Conservation (phyloP, 2,888 invertebrate genomes). For the Andricus curvator region DNA sequence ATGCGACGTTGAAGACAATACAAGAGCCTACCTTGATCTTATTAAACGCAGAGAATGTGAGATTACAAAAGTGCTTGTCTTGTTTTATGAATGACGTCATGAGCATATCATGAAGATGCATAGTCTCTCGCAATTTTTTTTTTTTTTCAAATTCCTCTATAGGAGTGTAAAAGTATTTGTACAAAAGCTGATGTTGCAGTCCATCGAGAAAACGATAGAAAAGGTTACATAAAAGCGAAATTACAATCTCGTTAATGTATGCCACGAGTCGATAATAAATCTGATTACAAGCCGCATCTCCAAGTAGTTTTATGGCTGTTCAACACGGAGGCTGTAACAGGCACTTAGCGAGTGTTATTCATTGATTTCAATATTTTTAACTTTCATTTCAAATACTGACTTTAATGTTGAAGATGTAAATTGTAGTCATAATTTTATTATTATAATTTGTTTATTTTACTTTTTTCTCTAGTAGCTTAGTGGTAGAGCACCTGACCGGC, state of each 20-base stretch:
- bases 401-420: not conserved
- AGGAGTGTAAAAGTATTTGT: not conserved
- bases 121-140: not conserved
- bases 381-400: not conserved
- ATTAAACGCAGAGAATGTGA: conserved; percentile 34
- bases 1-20: conserved; percentile 28
- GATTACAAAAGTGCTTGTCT: conserved; percentile 36
- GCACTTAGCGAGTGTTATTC: not conserved
- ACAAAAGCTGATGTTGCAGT: not conserved
- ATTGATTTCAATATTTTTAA: not conserved
- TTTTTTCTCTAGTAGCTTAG: no score
- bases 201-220: not conserved
- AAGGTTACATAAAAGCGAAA: conserved; percentile 23
- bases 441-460: no score
- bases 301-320: conserved; percentile 4
- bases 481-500: no score
- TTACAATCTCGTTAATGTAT: conserved; percentile 19
- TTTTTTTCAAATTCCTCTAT: not conserved
- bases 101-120: not conserved
- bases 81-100: conserved; percentile 33
- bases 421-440: not conserved
- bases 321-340: not conserved
- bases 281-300: conserved; percentile 9
- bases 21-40: conserved; percentile 34
- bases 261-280: conserved; percentile 20